phyloP scores from a whole-genome alignment of 2,888 invertebrate genomes.

The Chalcis sispes region DNA sequence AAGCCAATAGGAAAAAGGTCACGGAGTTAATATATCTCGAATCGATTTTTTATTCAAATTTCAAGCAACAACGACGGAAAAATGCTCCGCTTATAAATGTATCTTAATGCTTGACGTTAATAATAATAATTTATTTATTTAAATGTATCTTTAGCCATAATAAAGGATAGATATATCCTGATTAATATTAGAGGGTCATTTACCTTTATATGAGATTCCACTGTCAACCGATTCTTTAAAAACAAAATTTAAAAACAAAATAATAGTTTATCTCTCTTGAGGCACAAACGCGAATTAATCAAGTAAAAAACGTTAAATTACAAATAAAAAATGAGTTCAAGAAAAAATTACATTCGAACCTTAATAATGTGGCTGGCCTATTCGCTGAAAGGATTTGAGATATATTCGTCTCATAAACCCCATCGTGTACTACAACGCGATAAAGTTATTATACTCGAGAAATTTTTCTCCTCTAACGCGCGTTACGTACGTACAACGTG shows the following conservation, averaged over 20 bases:
- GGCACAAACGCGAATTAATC: neutral
- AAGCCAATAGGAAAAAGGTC: constrained; percentile 30
- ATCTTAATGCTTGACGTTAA: neutral
- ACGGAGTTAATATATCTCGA: constrained; percentile 13
- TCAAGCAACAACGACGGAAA: neutral
- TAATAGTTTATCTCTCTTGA: no score
- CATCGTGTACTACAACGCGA: constrained; percentile 16
- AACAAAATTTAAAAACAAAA: neutral
- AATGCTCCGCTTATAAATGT: neutral
- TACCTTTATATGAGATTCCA: neutral
- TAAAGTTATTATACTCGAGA: constrained; percentile 32
- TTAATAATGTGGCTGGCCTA: constrained; percentile 6
- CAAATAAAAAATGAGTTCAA: neutral
- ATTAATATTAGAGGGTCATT: constrained; percentile 1
- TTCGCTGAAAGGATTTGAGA: neutral
- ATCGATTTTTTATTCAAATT: constrained; percentile 41
- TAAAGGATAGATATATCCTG: neutral
- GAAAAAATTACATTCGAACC: constrained; percentile 16
- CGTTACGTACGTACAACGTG: neutral
- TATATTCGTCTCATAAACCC: constrained; percentile 14
- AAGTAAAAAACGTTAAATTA: neutral
- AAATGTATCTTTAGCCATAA: constrained; percentile 3
- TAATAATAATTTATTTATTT: constrained; percentile 17
- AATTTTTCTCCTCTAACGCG: constrained; percentile 15
- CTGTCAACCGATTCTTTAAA: neutral